Evolutionary conservation across 2,113 vertebrate species (phyloP).

Genomic region (Thinocorus orbignyianus): DNA sequence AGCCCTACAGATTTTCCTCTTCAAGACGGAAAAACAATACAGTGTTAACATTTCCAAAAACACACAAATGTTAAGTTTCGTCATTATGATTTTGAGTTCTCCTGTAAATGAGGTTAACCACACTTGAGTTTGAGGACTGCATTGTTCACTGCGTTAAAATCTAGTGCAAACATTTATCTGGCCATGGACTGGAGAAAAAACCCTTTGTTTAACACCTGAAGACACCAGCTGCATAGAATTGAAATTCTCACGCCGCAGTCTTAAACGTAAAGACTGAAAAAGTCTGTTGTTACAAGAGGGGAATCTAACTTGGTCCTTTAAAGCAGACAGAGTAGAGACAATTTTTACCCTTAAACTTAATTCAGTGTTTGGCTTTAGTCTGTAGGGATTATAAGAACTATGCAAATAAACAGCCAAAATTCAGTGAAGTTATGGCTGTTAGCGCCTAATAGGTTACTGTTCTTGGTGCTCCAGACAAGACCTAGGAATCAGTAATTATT

Average conservation of each 20-base stretch:
- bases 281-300: background rate
- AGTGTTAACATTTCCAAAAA: background rate
- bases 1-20: background rate
- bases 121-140: background rate
- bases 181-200: background rate
- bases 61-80: background rate
- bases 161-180: background rate
- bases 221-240: background rate
- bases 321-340: background rate
- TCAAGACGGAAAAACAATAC: background rate
- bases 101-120: background rate
- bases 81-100: background rate
- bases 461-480: slow-evolving; percentile 5
- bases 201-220: background rate
- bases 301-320: background rate
- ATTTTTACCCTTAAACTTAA: slow-evolving; percentile 12
- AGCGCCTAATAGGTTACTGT: background rate
- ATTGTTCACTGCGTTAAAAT: slow-evolving; percentile 13
- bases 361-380: slow-evolving; percentile 34
- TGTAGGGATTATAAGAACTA: slow-evolving; percentile 13
- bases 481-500: slow-evolving; percentile 38
- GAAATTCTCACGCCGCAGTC: background rate
- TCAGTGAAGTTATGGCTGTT: slow-evolving; percentile 13
- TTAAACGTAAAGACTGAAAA: background rate
- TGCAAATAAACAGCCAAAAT: slow-evolving; percentile 31